Evolutionary conservation across 2,113 vertebrate species (phyloP).

Genomic region (Anolis sagrei): DNA sequence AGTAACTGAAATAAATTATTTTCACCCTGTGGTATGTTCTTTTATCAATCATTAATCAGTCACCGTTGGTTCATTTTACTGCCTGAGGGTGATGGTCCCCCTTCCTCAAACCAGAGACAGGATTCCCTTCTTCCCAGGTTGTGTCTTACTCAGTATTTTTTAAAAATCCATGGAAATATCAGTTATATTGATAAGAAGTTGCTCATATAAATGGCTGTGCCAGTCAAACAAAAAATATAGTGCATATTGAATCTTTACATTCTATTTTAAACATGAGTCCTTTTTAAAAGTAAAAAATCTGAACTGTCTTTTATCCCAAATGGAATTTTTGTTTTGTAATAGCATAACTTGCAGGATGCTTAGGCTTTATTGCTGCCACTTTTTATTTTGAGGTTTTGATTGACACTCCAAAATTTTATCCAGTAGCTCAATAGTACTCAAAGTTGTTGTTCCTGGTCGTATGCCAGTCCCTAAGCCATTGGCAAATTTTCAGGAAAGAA

Average conservation of each 20-base stretch:
- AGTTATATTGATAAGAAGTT: not conserved
- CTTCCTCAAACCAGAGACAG: too few relatives aligned
- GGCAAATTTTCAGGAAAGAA: too few relatives aligned
- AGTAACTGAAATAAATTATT: not conserved
- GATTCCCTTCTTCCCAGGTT: not conserved
- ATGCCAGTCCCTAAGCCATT: too few relatives aligned
- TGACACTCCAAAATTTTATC: not conserved
- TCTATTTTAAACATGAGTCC: not conserved
- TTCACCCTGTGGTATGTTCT: not conserved
- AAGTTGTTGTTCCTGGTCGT: too few relatives aligned
- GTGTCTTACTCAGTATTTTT: not conserved
- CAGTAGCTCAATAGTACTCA: too few relatives aligned
- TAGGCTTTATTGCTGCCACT: not conserved
- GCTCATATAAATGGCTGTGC: not conserved
- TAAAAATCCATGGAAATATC: not conserved
- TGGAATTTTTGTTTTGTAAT: too few relatives aligned
- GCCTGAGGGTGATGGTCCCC: too few relatives aligned
- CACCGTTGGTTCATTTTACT: not conserved
- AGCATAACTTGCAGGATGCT: not conserved
- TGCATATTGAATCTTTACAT: not conserved
- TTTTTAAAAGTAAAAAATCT: not conserved
- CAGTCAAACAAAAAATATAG: not conserved
- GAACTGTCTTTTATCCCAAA: not conserved
- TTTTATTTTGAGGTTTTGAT: not conserved
- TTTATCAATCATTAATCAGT: not conserved